Evolutionary conservation across 1,140 invertebrate genomes (phyloP), one percentile per base, ranked within the genome.

Genomic region (Scaptodrosophila lebanonensis): DNA sequence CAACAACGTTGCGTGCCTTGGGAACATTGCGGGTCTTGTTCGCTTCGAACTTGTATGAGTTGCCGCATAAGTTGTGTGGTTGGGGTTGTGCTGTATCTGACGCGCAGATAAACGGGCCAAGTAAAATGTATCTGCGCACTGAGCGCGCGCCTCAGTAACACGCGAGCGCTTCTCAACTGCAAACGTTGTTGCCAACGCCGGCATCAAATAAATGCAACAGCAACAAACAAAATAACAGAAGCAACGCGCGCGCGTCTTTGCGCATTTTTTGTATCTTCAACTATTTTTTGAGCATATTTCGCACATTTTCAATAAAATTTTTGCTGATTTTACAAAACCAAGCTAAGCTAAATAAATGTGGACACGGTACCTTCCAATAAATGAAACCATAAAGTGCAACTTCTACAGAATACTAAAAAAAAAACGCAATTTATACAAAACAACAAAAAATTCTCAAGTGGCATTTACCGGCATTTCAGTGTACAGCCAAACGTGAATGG

Each of bases 51-150:
- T 56, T 36, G 58, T 61, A 43, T 7, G 50, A 45, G 9, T 22
- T 11, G 7, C 1, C 39, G 8, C n/a, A 9, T 25, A 9, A 33
- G 35, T 25, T 25, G 35, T 43, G 44, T 17, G 39, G 12, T 29
- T 8, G 18, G 36, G n/a, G 25, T 22, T 43, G 15, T 48, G 53
- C 36, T 45, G 60, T 63, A 63, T 58, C 54, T 63, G 54, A 58
- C 60, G 60, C 47, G 60, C 60, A 63, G 60, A 63, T 63, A 63
- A 63, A 63, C 54, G 40, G 43, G 52, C 44, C 42, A 35, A 66
- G 57, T 52, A 76, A 76, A 76, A 76, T 72, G 71, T 76, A 76
- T 76, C 71, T 76, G 71, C 71, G 71, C 71, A 66, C 39, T 62
- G 66, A 70, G 71, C 59, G 64, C 25, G 15, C 29, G 53, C 53